Evolutionary conservation across 2,113 vertebrate species (phyloP).

Genomic region (Elephas maximus): DNA sequence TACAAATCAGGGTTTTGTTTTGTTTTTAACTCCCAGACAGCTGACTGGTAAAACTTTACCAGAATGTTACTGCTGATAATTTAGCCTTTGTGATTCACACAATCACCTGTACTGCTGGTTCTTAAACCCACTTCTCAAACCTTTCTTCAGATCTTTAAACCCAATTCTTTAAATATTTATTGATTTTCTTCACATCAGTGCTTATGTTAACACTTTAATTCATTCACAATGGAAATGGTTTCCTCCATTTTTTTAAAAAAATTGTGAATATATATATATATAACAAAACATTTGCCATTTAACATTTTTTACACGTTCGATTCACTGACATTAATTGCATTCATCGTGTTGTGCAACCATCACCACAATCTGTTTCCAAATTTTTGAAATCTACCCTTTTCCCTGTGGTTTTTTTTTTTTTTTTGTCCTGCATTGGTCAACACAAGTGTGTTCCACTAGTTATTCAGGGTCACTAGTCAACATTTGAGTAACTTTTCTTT

Average conservation of each 20-base stretch:
- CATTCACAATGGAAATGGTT: conserved; percentile 32
- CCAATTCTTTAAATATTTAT: not conserved
- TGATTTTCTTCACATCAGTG: not conserved
- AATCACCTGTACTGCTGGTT: not conserved
- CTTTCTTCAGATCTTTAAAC: conserved; percentile 37
- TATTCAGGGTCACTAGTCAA: not conserved
- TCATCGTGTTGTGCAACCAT: too few relatives aligned
- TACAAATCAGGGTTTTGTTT: not conserved
- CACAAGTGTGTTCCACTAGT: not conserved
- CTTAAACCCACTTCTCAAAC: not conserved
- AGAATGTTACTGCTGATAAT: not conserved
- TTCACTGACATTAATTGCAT: too few relatives aligned
- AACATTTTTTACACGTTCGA: too few relatives aligned
- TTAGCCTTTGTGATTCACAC: not conserved
- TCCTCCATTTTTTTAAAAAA: not conserved
- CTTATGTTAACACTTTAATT: not conserved
- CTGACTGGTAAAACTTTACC: not conserved
- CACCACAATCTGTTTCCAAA: too few relatives aligned
- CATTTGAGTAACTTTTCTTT: not conserved
- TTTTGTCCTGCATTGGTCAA: not conserved
- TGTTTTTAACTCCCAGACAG: not conserved
- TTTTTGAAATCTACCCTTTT: not conserved
- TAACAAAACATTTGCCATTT: too few relatives aligned
- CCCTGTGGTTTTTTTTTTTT: not conserved
- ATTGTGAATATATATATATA: too few relatives aligned